Evolutionary conservation across 2,888 invertebrate species (phyloP), one percentile per base, ranked within the genome.

Genomic region (Limnephilus lunatus): DNA sequence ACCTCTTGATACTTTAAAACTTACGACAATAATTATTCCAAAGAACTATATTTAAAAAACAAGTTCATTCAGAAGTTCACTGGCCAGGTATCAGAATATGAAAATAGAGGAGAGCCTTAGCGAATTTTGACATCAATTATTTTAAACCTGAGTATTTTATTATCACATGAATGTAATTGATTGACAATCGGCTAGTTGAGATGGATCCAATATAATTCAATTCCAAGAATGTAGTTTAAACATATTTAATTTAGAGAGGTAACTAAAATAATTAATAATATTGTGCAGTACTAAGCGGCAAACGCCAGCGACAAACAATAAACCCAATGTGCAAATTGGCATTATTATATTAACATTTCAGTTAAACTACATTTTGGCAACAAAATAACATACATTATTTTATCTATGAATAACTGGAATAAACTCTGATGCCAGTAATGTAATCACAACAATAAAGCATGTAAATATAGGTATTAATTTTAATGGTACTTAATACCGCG

Each of bases 331-430:
- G 53, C 1, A 68, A 68, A 68, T 68, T 68, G 53, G 53, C 25
- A 5, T 68, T 25, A 68, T 68, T 25, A 68, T 68, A 25, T 25
- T 25, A 68, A 53, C 25, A 7, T 68, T 68, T 68, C 53, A 68
- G 53, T 68, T 25, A 19, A 7, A 68, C 19, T 25, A 68, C 53
- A 68, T 68, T 68, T 14, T 68, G 5, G 53, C 25, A 19, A 68
- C 53, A 68, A 68, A 68, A 68, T 7, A 68, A 68, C 53, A 68
- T 25, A 68, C 53, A 68, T 89, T n/a, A 89, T 81, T 80, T 80
- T 35, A 80, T 81, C 31, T 80, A 68, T 68, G 53, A 68, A 25
- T 68, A 25, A 68, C 25, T 68, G 53, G 53, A 68, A 48, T 48
- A 48, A 68, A 68, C 53, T 15, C 19, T 68, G 25, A 3, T 68